Base-by-base conservation (phyloP, 2,888 invertebrate genomes). In the Altica lythri region DNA sequence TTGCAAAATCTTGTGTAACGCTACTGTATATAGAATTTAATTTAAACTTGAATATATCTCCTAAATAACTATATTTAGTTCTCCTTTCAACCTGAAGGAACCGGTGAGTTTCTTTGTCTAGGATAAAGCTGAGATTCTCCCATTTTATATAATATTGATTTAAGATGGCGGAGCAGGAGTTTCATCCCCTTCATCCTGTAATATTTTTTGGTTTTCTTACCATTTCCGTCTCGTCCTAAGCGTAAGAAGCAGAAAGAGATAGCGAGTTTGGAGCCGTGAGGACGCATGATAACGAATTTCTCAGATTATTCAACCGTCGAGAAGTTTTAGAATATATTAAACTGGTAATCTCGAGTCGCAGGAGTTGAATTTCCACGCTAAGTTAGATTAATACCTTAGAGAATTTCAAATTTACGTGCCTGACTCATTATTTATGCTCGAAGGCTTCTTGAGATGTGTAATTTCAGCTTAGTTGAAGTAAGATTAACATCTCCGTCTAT, bases 251-350 rank as follows among this genome's bases (percentile, higher is more conserved):
- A 19, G 56, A 52, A 52, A 55, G 45, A 55, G 32, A 48, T 37
- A 52, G 51, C 51, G 38, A 38, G 37, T 34, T 40, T 18, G 44
- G 18, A 42, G n/a, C n/a, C 51, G 57, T 51, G 53, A 38, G 58
- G 50, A 30, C 37, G 42, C 49, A 53, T 55, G 54, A 50, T 53
- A 47, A 53, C 54, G 55, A 53, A 59, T 54, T 59, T 43, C 53
- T 65, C 64, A 69, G 72, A 72, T 73, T 74, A 73, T 73, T 73
- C 73, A 70, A 69, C 68, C 72, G 67, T 66, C 66, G 65, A 65
- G 71, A 76, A 76, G 75, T 76, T 76, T 76, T 76, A 74, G 76
- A 76, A 76, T 76, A 76, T 75, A 76, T 76, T 76, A 76, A 76
- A 76, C 75, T 74, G 70, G 74, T 75, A 75, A 75, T 75, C 75